Base-by-base conservation (phyloP, 1,140 invertebrate species). In the Melitaea cinxia region DNA sequence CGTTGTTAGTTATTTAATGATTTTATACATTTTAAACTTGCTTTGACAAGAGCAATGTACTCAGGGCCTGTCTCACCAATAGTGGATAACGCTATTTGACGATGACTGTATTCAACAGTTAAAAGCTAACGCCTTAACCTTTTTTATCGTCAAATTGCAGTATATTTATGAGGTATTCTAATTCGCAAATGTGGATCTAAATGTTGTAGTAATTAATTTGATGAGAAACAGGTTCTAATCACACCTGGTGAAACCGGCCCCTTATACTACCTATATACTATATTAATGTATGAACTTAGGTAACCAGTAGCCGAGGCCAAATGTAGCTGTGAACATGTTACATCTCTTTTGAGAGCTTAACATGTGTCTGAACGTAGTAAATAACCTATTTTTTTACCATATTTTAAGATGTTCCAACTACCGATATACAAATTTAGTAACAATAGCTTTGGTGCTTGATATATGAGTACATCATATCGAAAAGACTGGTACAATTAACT, bases 281-380 rank as follows among this genome's bases (percentile, higher is more conserved):
- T n/a, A n/a, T n/a, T n/a, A n/a, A n/a, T n/a, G n/a, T n/a, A n/a
- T n/a, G n/a, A n/a, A n/a, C n/a, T n/a, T n/a, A n/a, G n/a, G n/a
- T n/a, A n/a, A n/a, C 28, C 28, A 30, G 28, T 4, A 9, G 39
- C 10, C 2, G 7, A 56, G 35, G 37, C 24, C 37, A 15, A 54
- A 9, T 30, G 5, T 39, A 35, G 26, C n/a, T 39, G 30, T 57
- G 30, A 57, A 24, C 50, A 17, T 65, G 49, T 21, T 47, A 21
- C 15, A 50, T 54, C 50, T 59, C 57, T 55, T 49, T 58, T 58
- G 55, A 52, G 47, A 58, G 28, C 0, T 4, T 47, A 21, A 24
- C 42, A 5, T 47, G 23, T 17, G 42, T 47, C 42, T 47, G 19
- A 47, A 23, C 23, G 21, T 47, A 12, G 9, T 4, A n/a, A 47